phyloP scores from a whole-genome alignment of 2,797 vertebrate genomes.

The Petrocephalus sullivani region DNA sequence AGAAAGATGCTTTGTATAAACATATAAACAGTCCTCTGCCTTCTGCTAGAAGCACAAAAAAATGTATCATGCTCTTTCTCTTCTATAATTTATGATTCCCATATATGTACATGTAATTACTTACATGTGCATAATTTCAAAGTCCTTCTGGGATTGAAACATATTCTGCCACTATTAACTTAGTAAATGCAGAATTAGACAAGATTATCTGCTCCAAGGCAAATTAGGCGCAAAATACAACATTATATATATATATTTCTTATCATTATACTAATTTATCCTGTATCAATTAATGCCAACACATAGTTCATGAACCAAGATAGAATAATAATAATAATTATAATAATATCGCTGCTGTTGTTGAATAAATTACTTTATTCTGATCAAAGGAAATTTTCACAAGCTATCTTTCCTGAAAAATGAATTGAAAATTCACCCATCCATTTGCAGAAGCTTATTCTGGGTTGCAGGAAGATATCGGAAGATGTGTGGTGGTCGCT shows the following conservation, averaged over 20 bases:
- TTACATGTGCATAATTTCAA: slow-evolving; percentile 6
- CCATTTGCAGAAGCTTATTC: background rate
- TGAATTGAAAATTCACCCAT: background rate
- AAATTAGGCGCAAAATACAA: background rate
- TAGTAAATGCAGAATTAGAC: background rate
- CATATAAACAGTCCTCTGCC: background rate
- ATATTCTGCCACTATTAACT: background rate
- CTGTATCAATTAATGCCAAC: background rate
- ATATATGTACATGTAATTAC: background rate
- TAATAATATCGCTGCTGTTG: background rate
- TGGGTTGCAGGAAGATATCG: background rate
- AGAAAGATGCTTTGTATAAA: background rate
- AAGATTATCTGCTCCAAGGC: background rate
- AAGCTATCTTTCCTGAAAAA: background rate
- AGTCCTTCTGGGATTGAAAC: background rate
- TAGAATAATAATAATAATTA: background rate
- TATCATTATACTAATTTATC: background rate
- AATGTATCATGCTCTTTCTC: background rate
- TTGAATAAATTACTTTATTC: background rate
- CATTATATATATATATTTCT: background rate
- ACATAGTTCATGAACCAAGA: background rate
- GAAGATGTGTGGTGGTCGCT: no score
- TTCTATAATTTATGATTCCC: background rate
- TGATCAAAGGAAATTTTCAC: background rate
- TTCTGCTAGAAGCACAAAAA: background rate